These are phyloP conservation scores for Phalacrocorax brasilianus DNA, from an alignment of 2,113 vertebrate genomes.

Conservation along the genomic window DNA sequence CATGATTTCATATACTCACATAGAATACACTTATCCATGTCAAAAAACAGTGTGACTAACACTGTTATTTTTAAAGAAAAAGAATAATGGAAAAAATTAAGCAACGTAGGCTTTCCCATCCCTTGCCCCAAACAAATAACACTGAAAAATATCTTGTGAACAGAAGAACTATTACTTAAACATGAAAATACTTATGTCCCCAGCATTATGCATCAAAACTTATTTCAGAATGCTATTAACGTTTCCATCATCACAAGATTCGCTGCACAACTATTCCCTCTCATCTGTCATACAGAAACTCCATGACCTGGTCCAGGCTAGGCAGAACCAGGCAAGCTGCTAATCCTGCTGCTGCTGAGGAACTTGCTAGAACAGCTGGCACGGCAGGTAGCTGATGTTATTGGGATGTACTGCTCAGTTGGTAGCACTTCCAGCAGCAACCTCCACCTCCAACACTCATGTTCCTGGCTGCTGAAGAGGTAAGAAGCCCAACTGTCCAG, in stretches of 20 bases:
- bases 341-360: background rate
- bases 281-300: background rate
- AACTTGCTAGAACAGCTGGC: background rate
- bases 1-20: background rate
- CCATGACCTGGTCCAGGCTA: accelerated
- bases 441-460: background rate
- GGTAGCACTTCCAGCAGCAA: background rate
- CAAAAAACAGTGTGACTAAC: background rate
- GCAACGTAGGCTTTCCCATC: background rate
- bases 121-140: background rate
- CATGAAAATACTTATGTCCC: background rate
- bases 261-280: background rate
- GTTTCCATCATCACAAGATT: background rate
- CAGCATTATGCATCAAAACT: background rate
- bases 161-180: background rate
- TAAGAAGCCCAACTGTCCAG: background rate
- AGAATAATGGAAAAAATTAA: background rate
- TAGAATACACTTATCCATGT: background rate
- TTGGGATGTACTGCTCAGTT: background rate
- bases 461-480: background rate
- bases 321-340: background rate
- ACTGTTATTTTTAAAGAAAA: background rate
- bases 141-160: background rate
- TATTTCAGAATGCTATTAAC: background rate
- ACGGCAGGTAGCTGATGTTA: background rate